phyloP scores from a whole-genome alignment of 2,797 vertebrate species.

The Balearica regulorum region DNA sequence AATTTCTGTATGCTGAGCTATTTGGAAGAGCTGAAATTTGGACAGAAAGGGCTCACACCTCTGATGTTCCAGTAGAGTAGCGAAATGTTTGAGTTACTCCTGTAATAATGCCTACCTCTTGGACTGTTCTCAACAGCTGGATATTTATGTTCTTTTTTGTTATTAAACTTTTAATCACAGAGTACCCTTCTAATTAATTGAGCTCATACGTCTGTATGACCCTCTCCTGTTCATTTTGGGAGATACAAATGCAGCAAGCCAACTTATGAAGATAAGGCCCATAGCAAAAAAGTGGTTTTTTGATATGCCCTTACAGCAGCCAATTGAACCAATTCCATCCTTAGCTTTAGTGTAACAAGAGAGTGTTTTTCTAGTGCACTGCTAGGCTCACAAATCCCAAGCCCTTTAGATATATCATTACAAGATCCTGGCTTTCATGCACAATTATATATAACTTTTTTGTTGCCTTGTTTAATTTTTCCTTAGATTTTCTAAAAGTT shows the following conservation, averaged over 20 bases:
- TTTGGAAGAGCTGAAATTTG: background rate
- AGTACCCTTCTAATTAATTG: background rate
- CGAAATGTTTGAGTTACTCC: background rate
- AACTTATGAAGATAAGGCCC: background rate
- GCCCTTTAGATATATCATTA: background rate
- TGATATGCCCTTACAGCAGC: background rate
- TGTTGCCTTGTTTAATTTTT: background rate
- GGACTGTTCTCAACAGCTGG: background rate
- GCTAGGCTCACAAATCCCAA: conserved; percentile 24
- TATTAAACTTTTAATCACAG: background rate
- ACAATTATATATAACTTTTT: background rate
- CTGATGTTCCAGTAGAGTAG: background rate
- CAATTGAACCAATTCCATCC: background rate
- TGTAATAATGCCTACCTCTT: background rate
- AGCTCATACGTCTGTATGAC: background rate
- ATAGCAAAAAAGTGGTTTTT: background rate
- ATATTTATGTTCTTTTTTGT: background rate
- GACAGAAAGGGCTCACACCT: background rate
- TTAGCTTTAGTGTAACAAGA: conserved; percentile 6
- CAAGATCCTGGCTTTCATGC: conserved; percentile 5
- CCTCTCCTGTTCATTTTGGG: background rate
- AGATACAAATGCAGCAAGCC: background rate
- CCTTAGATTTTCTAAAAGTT: conserved; percentile 8
- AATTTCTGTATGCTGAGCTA: background rate
- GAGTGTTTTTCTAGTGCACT: background rate